Base-by-base conservation (phyloP, 1,140 invertebrate genomes). In the Chrysopa pallens region DNA sequence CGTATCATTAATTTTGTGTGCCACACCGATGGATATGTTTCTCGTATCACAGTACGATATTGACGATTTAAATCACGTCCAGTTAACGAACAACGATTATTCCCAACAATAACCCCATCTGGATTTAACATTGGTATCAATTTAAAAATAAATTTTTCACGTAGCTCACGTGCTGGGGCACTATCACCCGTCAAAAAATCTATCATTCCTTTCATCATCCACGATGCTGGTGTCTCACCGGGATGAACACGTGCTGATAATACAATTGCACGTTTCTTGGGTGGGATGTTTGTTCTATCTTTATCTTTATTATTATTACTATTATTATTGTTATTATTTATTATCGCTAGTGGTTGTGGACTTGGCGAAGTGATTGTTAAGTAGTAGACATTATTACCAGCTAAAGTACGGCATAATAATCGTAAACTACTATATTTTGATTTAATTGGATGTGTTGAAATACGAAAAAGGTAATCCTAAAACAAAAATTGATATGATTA, bases 121-220 rank as follows among this genome's bases (percentile, higher is more conserved):
- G 91, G 91, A 66, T 97, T 97, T 15, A 94, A 58, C 84, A 94
- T 92, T 38, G 92, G 91, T 47, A 97, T 82, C 40, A 96, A 59
- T 66, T 96, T 96, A 60, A 97, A 96, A 47, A 96, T 88, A 63
- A 90, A 95, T 57, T 84, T 81, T 53, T 92, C 84, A 37, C 91
- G 69, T n/a, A 97, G 63, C 55, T 84, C 78, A 52, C 74, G 74
- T 3, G 83, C 82, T 52, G 79, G 74, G 50, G 69, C 72, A 0
- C 78, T 74, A 48, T 86, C 81, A 33, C 87, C 80, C 4, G 89
- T 84, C 35, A 95, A 66, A 59, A 85, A 93, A 58, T 94, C 87
- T 62, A 94, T 80, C 42, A 86, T 76, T 38, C 90, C 91, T 68
- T 93, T 92, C 89, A 95, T 94, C 69, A 92, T 89, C 87, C 87